A percentile compares a stretch with the other conserved stretches of the same genome.
These are phyloP conservation scores for Trachelus tabidus DNA, from an alignment of 2,888 invertebrate species.

Conservation along the genomic window DNA sequence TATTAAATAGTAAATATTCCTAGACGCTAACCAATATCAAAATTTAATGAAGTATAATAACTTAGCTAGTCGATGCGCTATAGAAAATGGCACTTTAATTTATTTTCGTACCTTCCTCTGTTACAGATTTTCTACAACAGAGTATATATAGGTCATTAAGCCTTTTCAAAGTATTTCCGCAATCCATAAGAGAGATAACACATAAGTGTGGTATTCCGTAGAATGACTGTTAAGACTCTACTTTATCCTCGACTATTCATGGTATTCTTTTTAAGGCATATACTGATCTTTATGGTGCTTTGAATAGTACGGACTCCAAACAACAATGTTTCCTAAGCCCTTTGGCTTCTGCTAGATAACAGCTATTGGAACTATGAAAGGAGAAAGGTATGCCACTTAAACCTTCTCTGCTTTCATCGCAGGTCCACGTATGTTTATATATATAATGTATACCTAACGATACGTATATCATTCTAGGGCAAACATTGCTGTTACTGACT, in stretches of 20 bases:
- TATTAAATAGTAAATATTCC: background rate
- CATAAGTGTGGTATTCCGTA: constrained; percentile 5
- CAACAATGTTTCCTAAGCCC: background rate
- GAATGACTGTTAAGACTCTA: background rate
- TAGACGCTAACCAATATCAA: background rate
- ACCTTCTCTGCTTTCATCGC: background rate
- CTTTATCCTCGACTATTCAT: background rate
- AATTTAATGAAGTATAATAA: background rate
- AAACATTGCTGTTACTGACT: background rate
- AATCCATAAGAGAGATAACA: background rate
- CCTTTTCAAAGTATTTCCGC: background rate
- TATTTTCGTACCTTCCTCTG: constrained; percentile 22
- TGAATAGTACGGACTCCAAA: background rate
- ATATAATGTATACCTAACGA: background rate
- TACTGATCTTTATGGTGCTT: background rate
- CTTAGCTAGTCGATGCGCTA: background rate
- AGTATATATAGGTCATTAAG: background rate
- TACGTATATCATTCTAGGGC: constrained; percentile 1
- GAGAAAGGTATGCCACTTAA: background rate
- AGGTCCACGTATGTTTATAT: background rate
- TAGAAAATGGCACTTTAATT: constrained; percentile 4
- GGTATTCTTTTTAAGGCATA: background rate
- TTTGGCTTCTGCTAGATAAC: background rate
- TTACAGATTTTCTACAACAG: background rate
- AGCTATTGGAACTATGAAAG: background rate